Base-by-base conservation (phyloP, 2,888 invertebrate genomes). In the Drosophila demipolita region DNA sequence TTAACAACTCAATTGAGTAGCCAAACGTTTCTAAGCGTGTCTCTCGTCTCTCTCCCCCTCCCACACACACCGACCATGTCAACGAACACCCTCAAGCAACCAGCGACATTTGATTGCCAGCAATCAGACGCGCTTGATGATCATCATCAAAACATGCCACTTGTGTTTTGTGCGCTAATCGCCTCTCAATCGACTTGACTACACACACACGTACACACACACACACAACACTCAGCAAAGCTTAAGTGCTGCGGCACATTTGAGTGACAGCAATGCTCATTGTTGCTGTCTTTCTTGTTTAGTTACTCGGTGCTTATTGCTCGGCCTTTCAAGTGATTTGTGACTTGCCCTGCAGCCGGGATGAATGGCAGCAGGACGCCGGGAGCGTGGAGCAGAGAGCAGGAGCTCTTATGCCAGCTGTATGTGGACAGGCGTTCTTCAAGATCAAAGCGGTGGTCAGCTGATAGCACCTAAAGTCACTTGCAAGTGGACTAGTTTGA, bases 91-190 rank as follows among this genome's bases (percentile, higher is more conserved):
- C 55, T 42, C 40, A 23, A 23, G 45, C 23, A 57, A 67, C 82
- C 72, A 71, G 62, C 69, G 73, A 73, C 76, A 83, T 91, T 89
- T 89, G 89, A 90, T 90, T 90, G 90, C 80, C 78, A 79, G 78
- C 86, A 80, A 86, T 87, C 83, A 78, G 85, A 80, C 83, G 73
- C 70, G 71, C 69, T 78, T 75, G 82, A 80, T 86, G 89, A 87
- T 89, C 75, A 87, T 83, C 85, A 83, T 86, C 85, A 88, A 82
- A 88, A 86, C 88, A 86, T 83, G 88, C 82, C 88, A 86, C 88
- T 85, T 88, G 74, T 88, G 85, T 85, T 83, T 86, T 88, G 83
- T 86, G 75, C 80, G 83, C 85, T 88, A 85, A 85, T 85, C 88
- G 88, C 83, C 88, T 82, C 83, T 82, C 88, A 83, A 87, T 83